phyloP scores from a whole-genome alignment of 2,888 invertebrate genomes.

The Apocheima hispidaria region DNA sequence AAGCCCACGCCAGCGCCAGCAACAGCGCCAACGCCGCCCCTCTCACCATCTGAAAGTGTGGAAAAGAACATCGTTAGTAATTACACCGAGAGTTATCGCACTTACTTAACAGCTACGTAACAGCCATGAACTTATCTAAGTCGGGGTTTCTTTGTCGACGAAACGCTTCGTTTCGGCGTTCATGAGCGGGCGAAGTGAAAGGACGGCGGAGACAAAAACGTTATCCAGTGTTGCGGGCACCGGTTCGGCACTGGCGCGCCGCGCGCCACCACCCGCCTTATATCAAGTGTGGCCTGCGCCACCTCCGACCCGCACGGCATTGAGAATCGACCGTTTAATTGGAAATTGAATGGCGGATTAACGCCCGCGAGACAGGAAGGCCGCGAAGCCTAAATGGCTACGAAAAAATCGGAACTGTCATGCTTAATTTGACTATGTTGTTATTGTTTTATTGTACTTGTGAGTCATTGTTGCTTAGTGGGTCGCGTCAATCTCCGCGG shows the following conservation, averaged over 20 bases:
- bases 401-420: conserved; percentile 69
- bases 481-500: conserved; percentile 47
- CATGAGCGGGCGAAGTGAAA: conserved; percentile 82
- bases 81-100: conserved; percentile 50
- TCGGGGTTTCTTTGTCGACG: conserved; percentile 69
- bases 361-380: conserved; percentile 77
- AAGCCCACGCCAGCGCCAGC: conserved; percentile 81
- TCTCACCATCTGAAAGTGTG: conserved; percentile 85
- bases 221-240: conserved; percentile 72
- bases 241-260: conserved; percentile 76
- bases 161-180: conserved; percentile 63
- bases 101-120: conserved; percentile 50
- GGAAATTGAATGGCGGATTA: conserved; percentile 83
- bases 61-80: conserved; percentile 73
- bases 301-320: conserved; percentile 82
- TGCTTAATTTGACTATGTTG: conserved; percentile 52
- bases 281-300: conserved; percentile 77
- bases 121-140: conserved; percentile 79
- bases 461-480: conserved; percentile 45
- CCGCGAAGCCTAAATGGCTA: conserved; percentile 75
- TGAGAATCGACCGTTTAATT: conserved; percentile 84
- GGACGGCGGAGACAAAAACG: conserved; percentile 80
- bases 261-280: conserved; percentile 80
- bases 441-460: conserved; percentile 51
- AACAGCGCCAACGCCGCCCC: conserved; percentile 82